Conservation (phyloP, 2,888 invertebrate genomes). For the Polia nebulosa region DNA sequence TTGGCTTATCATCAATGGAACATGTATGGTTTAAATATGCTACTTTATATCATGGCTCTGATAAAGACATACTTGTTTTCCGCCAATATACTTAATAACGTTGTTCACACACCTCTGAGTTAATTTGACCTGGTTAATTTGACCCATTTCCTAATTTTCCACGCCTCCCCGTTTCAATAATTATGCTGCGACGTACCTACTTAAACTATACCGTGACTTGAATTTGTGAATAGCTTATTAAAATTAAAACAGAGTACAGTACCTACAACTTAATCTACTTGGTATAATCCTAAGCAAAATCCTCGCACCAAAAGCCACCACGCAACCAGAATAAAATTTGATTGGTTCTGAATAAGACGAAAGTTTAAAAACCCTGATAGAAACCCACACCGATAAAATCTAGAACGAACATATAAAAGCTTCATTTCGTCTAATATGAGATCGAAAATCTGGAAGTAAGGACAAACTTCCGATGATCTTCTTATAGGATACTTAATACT, state of each 20-base stretch:
- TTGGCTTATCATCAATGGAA: too few relatives aligned
- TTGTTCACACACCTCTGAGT: constrained; percentile 10
- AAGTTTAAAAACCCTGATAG: constrained; percentile 1
- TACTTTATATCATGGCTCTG: neutral
- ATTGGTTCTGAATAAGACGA: neutral
- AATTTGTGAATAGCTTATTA: constrained; percentile 1
- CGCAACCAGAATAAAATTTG: neutral
- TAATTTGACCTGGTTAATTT: constrained; percentile 43
- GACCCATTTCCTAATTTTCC: constrained; percentile 38
- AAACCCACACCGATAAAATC: neutral
- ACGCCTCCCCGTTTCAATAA: constrained; percentile 18
- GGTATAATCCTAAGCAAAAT: neutral
- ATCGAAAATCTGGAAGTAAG: constrained; percentile 27
- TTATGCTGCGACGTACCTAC: constrained; percentile 10
- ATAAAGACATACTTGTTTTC: neutral
- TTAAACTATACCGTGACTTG: neutral
- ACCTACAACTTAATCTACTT: neutral
- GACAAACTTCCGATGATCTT: constrained; percentile 21
- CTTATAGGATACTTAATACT: constrained; percentile 11
- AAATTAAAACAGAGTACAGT: neutral
- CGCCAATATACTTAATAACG: constrained; percentile 3
- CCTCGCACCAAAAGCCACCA: neutral
- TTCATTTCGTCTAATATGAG: neutral
- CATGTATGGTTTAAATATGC: too few relatives aligned
- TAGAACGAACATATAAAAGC: constrained; percentile 11